These are phyloP conservation scores for Ochropleura leucogaster DNA, from an alignment of 2,888 invertebrate genomes.

Conservation along the genomic window DNA sequence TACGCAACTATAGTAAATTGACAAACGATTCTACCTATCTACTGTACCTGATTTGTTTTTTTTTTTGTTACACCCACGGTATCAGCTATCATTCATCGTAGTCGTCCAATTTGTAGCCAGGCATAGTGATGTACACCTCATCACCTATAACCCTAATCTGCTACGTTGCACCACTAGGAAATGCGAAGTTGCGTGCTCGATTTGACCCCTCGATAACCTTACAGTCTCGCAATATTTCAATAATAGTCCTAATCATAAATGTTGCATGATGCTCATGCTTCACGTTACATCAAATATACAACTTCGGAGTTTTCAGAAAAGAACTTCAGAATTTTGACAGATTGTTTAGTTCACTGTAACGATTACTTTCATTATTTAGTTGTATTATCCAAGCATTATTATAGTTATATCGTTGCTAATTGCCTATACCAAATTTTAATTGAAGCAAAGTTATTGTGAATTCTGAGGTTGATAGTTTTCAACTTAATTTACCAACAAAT, in stretches of 20 bases:
- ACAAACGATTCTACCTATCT: background rate
- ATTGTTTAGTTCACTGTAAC: background rate
- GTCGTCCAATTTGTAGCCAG: conserved; percentile 13
- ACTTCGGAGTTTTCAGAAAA: conserved; percentile 28
- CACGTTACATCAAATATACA: conserved; percentile 39
- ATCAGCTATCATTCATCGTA: background rate
- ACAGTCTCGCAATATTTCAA: conserved; percentile 57
- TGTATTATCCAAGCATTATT: background rate
- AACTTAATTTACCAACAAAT: background rate
- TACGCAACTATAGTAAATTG: background rate
- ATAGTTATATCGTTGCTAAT: background rate
- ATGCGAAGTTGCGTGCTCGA: conserved; percentile 51
- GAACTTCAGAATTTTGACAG: conserved; percentile 7
- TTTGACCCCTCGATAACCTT: conserved; percentile 54
- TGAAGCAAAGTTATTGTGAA: background rate
- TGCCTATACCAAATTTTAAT: background rate
- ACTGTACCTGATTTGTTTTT: background rate
- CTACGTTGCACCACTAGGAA: conserved; percentile 50
- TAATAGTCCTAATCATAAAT: conserved; percentile 52
- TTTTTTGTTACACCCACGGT: background rate
- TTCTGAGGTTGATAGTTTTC: background rate
- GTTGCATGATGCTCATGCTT: conserved; percentile 35
- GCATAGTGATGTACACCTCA: conserved; percentile 24
- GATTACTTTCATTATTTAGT: background rate
- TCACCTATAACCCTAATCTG: conserved; percentile 44